Evolutionary conservation across 2,113 vertebrate genomes (phyloP).

Genomic region (Tinamus guttatus): DNA sequence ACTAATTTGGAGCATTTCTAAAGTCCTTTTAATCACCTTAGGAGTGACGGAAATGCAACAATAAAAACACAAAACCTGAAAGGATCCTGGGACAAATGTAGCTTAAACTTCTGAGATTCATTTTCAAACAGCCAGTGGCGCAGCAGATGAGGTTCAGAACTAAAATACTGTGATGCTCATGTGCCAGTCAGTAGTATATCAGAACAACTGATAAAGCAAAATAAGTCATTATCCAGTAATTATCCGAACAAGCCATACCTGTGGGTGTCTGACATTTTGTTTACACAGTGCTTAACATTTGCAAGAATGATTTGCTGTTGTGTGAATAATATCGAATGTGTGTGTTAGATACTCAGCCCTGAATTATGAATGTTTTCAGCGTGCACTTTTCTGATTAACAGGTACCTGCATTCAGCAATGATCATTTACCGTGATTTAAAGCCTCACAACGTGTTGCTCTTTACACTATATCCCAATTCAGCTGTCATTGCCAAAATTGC

Average conservation of each 20-base stretch:
- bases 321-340: neutral
- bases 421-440: constrained; percentile 98
- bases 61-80: neutral
- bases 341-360: neutral
- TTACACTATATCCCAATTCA: constrained; percentile 90
- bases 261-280: neutral
- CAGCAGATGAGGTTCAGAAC: neutral
- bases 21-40: neutral
- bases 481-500: constrained; percentile 96
- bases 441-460: constrained; percentile 95
- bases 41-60: neutral
- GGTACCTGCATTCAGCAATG: constrained; percentile 95
- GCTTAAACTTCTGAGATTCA: neutral
- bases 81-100: neutral
- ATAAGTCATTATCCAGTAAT: neutral
- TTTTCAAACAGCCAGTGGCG: neutral
- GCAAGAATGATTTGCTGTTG: neutral
- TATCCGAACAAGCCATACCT: neutral
- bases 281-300: neutral
- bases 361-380: neutral
- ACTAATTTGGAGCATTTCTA: neutral
- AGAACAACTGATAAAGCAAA: neutral
- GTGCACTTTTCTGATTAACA: constrained; percentile 49
- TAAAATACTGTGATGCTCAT: neutral
- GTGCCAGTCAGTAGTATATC: neutral